Conservation (phyloP, 1,140 invertebrate species). For the Panagrolaimus sp. region DNA sequence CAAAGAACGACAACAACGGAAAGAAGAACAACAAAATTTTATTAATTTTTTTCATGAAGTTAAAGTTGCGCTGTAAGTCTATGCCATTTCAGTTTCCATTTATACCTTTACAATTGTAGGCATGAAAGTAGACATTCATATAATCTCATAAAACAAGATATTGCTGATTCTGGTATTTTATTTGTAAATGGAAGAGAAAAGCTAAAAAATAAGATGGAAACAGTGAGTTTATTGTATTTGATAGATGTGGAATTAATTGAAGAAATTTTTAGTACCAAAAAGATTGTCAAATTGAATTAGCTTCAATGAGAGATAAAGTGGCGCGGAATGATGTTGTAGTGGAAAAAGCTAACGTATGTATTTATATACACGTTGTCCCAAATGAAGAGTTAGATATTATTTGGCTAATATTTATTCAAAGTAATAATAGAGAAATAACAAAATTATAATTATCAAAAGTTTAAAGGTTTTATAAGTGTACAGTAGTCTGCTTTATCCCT, state of each 20-base stretch:
- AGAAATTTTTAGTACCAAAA: too few relatives aligned
- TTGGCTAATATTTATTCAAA: not conserved
- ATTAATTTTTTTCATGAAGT: not conserved
- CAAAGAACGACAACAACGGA: not conserved
- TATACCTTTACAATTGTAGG: not conserved
- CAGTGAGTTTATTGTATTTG: too few relatives aligned
- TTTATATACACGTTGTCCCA: too few relatives aligned
- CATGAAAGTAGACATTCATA: not conserved
- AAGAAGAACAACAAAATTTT: not conserved
- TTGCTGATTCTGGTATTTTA: not conserved
- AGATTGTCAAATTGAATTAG: not conserved
- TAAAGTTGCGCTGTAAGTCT: not conserved
- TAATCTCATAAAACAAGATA: not conserved
- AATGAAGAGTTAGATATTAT: too few relatives aligned
- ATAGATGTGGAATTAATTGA: too few relatives aligned
- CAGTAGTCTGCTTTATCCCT: too few relatives aligned
- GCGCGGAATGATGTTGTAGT: conserved; percentile 10
- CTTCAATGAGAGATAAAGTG: not conserved
- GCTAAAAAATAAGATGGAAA: not conserved
- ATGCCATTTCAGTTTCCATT: not conserved
- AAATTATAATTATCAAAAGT: too few relatives aligned
- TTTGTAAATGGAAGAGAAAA: not conserved
- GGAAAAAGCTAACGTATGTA: conserved; percentile 1
- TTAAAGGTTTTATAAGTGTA: too few relatives aligned
- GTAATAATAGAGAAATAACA: too few relatives aligned